Base-by-base conservation (phyloP, 2,888 invertebrate genomes). In the Monoplex corrugatus region DNA sequence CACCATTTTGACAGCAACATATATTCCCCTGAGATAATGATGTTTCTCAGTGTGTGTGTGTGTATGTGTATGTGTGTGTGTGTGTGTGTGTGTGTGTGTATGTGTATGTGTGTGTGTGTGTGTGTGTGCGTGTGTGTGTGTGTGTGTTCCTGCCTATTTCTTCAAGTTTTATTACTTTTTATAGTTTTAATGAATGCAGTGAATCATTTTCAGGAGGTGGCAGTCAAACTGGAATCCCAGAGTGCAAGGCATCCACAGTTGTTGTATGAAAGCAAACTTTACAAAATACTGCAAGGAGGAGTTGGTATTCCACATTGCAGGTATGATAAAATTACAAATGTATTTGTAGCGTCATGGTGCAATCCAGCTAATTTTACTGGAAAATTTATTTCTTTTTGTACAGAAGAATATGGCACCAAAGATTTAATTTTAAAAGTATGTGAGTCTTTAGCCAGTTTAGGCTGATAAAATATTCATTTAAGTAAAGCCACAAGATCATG, bases 201-300 rank as follows among this genome's bases (percentile, higher is more conserved):
- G 16, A 83, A 35, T 78, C 32, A n/a, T 86, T 92, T 93, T 44
- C 91, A 96, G 95, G 97, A 97, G 93, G 96, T 97, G 35, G 97
- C 97, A 63, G 96, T 97, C 72, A 97, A 97, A 93, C 93, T 97
- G 84, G 97, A 97, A 93, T 96, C 96, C 89, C 95, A 95, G 88
- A 96, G 96, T 95, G 96, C 96, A 57, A 94, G 96, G 90, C 97
- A 97, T 92, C 97, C 97, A 83, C 97, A 97, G 93, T 93, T 97
- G 86, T 93, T 96, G 86, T 97, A 97, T 93, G 97, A 97, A 94
- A 96, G 96, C 92, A 97, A 96, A 93, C 95, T 97, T 89, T 97
- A 97, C 93, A 96, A 96, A 94, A 96, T 97, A 83, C 94, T 97
- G 86, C 96, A 96, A 91, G 97, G 97, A 88, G 96, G 95, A 28